These are phyloP conservation scores for Strix occidentalis DNA, from an alignment of 2,797 vertebrate genomes.

Conservation along the genomic window DNA sequence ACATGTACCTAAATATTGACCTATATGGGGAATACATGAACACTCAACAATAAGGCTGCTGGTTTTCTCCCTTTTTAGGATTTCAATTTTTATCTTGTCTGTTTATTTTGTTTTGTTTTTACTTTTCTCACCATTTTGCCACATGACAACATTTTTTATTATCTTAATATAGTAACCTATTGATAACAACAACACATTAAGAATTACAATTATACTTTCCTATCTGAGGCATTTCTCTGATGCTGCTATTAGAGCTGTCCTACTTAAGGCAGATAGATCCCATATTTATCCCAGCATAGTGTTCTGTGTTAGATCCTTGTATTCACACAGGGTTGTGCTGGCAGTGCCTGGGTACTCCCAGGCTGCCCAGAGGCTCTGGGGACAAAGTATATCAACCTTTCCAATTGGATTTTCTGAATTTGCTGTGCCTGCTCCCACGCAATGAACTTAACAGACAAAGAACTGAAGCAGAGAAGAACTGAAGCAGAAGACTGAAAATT, in stretches of 20 bases:
- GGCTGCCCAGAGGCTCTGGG: background rate
- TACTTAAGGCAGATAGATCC: background rate
- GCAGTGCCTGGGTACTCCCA: background rate
- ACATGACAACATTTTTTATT: background rate
- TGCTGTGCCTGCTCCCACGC: background rate
- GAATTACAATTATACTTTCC: background rate
- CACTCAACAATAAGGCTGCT: background rate
- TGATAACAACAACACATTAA: background rate
- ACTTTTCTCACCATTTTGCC: background rate
- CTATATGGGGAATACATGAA: background rate
- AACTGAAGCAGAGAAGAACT: background rate
- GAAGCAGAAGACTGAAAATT: background rate
- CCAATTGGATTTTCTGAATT: background rate
- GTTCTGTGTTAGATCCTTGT: background rate
- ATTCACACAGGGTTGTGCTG: background rate
- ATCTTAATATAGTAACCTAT: background rate
- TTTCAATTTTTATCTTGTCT: background rate
- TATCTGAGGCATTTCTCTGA: background rate
- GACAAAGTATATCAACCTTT: background rate
- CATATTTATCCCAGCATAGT: background rate
- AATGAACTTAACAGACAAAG: background rate
- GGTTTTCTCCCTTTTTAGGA: background rate
- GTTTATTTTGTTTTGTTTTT: background rate
- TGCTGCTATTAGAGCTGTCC: background rate
- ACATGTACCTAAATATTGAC: background rate